Evolutionary conservation across 64 coral and sea anemone species (phyloP).

Genomic region (Platygyra sinensis): DNA sequence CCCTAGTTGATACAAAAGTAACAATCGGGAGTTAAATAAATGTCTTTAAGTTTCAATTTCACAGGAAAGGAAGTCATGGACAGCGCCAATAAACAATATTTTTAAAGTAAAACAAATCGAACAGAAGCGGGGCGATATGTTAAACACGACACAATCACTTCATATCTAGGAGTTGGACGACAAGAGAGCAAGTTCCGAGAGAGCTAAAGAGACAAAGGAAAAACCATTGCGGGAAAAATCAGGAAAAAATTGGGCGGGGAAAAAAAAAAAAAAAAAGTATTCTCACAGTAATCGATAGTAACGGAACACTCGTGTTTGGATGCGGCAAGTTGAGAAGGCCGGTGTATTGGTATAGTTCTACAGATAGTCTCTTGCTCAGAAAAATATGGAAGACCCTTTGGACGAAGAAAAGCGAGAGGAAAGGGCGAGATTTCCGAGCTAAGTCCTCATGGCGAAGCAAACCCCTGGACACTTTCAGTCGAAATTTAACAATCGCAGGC

Average conservation of each 20-base stretch:
- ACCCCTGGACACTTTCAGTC: slow-evolving; percentile 27
- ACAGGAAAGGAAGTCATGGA: background rate
- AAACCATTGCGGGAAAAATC: background rate
- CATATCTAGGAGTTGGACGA: background rate
- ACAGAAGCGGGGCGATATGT: background rate
- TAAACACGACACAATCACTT: slow-evolving; percentile 13
- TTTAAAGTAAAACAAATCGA: background rate
- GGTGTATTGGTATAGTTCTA: background rate
- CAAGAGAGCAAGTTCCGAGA: background rate
- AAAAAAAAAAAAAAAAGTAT: too few species aligned
- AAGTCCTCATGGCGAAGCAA: background rate
- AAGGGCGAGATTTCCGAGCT: background rate
- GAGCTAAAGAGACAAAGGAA: background rate
- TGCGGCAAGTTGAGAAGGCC: background rate
- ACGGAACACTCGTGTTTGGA: background rate
- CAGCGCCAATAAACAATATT: background rate
- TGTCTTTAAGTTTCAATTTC: background rate
- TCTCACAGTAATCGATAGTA: background rate
- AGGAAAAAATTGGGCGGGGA: background rate
- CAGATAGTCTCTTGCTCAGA: background rate
- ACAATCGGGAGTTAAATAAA: background rate
- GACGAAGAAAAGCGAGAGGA: slow-evolving; percentile 9
- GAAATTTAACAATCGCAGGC: slow-evolving; percentile 15
- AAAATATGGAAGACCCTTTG: too few species aligned
- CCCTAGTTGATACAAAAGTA: background rate